phyloP scores from a whole-genome alignment of 1,140 invertebrate genomes.

The Drosophila equinoxialis region DNA sequence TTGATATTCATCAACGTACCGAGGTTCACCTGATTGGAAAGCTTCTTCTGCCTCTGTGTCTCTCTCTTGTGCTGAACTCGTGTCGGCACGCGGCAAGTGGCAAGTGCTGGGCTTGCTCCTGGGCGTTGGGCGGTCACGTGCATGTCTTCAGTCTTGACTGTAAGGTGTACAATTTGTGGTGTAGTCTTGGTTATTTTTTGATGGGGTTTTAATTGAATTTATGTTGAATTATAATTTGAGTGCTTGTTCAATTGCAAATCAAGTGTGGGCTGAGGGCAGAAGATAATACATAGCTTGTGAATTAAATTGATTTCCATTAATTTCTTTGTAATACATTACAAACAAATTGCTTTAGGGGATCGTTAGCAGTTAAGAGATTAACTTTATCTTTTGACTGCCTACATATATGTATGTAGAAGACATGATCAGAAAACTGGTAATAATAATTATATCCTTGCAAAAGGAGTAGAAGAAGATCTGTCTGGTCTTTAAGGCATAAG shows the following conservation, averaged over 20 bases:
- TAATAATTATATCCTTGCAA: too few species aligned
- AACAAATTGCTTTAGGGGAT: neutral
- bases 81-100: conserved; percentile 41
- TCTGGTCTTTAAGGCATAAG: too few species aligned
- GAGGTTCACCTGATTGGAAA: conserved; percentile 66
- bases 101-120: conserved; percentile 49
- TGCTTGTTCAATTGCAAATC: conserved; percentile 35
- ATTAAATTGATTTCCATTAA: conserved; percentile 27
- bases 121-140: conserved; percentile 64
- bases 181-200: conserved; percentile 20
- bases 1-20: conserved; percentile 42
- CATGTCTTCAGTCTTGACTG: conserved; percentile 16
- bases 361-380: neutral
- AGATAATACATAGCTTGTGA: conserved; percentile 1
- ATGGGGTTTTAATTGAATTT: conserved; percentile 61
- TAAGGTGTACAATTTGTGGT: conserved; percentile 43
- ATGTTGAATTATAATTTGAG: conserved; percentile 54
- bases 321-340: neutral
- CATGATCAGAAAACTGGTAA: too few species aligned
- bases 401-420: too few species aligned
- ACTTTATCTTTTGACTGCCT: too few species aligned
- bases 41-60: conserved; percentile 19
- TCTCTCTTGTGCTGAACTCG: conserved; percentile 46
- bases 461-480: too few species aligned
- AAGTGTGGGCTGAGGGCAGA: neutral